These are phyloP conservation scores for Candoia aspera DNA, from an alignment of 2,113 vertebrate genomes.

Conservation along the genomic window DNA sequence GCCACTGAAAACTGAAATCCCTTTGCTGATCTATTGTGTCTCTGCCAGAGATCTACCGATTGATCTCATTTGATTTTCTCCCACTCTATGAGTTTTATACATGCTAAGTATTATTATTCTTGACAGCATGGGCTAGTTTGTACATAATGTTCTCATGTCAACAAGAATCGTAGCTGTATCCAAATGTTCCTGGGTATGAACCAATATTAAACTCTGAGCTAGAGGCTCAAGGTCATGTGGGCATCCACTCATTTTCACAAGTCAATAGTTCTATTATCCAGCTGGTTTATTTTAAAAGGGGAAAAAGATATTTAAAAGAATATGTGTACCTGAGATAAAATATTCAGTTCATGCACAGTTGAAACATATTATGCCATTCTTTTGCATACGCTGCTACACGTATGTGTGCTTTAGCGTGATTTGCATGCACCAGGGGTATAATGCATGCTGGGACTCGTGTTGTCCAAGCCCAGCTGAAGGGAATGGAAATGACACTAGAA, in stretches of 20 bases:
- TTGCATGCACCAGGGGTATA: background rate
- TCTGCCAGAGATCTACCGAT: background rate
- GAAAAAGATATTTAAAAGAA: background rate
- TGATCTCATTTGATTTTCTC: background rate
- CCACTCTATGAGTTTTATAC: background rate
- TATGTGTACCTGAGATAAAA: background rate
- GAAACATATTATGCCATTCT: background rate
- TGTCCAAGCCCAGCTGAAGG: background rate
- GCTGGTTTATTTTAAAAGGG: background rate
- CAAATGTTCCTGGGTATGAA: background rate
- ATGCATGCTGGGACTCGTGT: background rate
- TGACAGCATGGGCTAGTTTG: background rate
- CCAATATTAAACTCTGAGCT: background rate
- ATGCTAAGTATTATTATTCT: background rate
- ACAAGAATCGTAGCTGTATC: background rate
- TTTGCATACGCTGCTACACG: background rate
- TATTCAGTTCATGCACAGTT: background rate
- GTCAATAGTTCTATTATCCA: background rate
- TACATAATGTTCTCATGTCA: background rate
- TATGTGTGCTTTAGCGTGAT: background rate
- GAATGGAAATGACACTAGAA: slow-evolving; percentile 1
- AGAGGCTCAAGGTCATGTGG: background rate
- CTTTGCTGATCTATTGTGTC: background rate
- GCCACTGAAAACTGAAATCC: background rate
- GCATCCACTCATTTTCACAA: background rate